These are phyloP conservation scores for Esox masquinongy DNA, from an alignment of 2,797 vertebrate genomes.

Conservation along the genomic window DNA sequence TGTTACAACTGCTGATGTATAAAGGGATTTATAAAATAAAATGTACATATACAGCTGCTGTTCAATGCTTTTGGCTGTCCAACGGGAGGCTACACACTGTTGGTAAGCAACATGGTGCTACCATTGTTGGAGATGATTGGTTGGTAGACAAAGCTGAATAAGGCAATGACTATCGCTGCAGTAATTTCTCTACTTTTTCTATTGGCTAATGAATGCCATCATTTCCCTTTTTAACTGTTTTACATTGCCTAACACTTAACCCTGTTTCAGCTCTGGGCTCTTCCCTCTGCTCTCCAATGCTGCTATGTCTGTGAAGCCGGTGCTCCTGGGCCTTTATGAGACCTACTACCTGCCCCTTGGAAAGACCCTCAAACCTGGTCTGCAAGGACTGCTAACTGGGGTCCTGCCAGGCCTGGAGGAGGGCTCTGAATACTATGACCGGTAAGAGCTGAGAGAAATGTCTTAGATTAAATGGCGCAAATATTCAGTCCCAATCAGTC, in stretches of 20 bases:
- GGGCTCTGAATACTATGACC: slow-evolving; percentile 97
- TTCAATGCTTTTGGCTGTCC: too few relatives aligned
- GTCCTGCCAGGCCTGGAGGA: slow-evolving; percentile 97
- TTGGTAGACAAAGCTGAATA: too few relatives aligned
- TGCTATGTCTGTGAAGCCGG: slow-evolving; percentile 98
- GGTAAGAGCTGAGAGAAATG: slow-evolving; percentile 69
- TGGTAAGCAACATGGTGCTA: too few relatives aligned
- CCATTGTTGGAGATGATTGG: too few relatives aligned
- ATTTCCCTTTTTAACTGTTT: neutral
- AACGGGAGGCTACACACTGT: too few relatives aligned
- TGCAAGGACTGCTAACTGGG: slow-evolving; percentile 95
- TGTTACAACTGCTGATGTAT: too few relatives aligned
- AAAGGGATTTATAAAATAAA: too few relatives aligned
- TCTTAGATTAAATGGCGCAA: neutral
- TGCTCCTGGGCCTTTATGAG: slow-evolving; percentile 93
- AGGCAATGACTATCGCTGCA: too few relatives aligned
- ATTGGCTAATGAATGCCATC: neutral
- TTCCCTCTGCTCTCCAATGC: slow-evolving; percentile 98
- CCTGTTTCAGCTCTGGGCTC: slow-evolving; percentile 86
- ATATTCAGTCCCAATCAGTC: neutral
- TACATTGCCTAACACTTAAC: slow-evolving; percentile 1
- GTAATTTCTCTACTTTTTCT: too few relatives aligned
- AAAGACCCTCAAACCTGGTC: slow-evolving; percentile 95
- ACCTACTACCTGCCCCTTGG: slow-evolving; percentile 96
- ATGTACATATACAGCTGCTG: too few relatives aligned